Base-by-base conservation (phyloP, 2,888 invertebrate genomes). In the Aleiodes leptofemur region DNA sequence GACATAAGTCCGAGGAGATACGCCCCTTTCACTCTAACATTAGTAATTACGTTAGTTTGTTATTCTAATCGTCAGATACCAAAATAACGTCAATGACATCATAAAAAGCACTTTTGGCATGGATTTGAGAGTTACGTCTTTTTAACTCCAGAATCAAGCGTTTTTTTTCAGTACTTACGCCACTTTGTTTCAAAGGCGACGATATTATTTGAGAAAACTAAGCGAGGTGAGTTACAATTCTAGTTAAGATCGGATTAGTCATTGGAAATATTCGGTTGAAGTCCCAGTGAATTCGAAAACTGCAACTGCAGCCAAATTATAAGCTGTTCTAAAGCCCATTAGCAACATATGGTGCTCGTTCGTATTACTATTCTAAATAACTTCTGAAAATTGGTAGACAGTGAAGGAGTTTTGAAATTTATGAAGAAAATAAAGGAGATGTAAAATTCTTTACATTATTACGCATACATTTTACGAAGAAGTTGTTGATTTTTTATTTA, bases 311-410 rank as follows among this genome's bases (percentile, higher is more conserved):
- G 43, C 56, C 38, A 57, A 70, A 55, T 23, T 9, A 38, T 55
- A 38, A 29, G 9, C 8, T 38, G 55, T 43, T 29, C 69, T 23
- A 38, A 55, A 61, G 69, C 43, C 73, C 73, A 77, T 77, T 77
- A 77, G 71, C 71, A 71, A 75, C 77, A 77, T 72, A 77, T 77
- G 77, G 71, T 75, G 69, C 72, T 61, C 73, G 71, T 73, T 76
- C 50, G 23, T 43, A 61, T 69, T 31, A 51, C 55, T 61, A 57
- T 57, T 76, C 59, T 55, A 34, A 70, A 72, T 73, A 71, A 72
- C 68, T 75, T 68, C n/a, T 14, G 50, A 59, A 43, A 69, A 69
- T 61, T 48, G 34, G 56, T 53, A 73, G 57, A 56, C 16, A 43
- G 59, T 29, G 16, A 38, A 71, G 51, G 57, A 53, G 55, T 55